Evolutionary conservation across 2,888 invertebrate species (phyloP).

Genomic region (Papilio protenor): DNA sequence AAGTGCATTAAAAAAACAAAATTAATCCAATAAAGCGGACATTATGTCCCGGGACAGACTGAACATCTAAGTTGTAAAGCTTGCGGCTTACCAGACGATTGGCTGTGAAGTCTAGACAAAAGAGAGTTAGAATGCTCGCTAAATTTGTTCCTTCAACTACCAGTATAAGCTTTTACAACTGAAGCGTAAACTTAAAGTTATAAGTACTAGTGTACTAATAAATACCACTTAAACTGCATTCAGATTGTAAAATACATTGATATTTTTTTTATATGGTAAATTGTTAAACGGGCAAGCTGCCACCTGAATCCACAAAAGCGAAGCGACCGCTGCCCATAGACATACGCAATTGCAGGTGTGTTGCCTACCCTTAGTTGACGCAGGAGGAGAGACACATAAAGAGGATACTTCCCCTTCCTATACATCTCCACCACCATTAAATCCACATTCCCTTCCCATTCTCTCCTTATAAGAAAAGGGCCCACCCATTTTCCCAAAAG

Average conservation of each 20-base stretch:
- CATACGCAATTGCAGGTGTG: too few relatives aligned
- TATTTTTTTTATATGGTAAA: too few relatives aligned
- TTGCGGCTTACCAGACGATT: conserved; percentile 53
- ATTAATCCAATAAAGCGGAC: conserved; percentile 41
- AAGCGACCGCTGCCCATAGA: too few relatives aligned
- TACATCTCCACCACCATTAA: too few relatives aligned
- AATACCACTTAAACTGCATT: not conserved
- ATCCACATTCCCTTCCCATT: too few relatives aligned
- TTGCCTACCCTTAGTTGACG: too few relatives aligned
- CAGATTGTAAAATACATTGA: not conserved
- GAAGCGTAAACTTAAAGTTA: conserved; percentile 15
- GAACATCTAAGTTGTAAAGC: conserved; percentile 43
- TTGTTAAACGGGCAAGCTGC: too few relatives aligned
- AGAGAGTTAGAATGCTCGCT: conserved; percentile 41
- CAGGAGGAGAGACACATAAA: too few relatives aligned
- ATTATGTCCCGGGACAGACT: conserved; percentile 40
- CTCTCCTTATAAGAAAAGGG: too few relatives aligned
- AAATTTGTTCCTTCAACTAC: conserved; percentile 52
- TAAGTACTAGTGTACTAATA: conserved; percentile 2
- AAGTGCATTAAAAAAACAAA: conserved; percentile 29
- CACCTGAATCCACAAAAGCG: too few relatives aligned
- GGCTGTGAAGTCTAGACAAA: conserved; percentile 61
- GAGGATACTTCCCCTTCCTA: too few relatives aligned
- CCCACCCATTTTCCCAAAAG: too few relatives aligned
- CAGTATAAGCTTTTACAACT: conserved; percentile 51